phyloP scores from a whole-genome alignment of 2,797 vertebrate genomes.

The Smutsia temminckii region DNA sequence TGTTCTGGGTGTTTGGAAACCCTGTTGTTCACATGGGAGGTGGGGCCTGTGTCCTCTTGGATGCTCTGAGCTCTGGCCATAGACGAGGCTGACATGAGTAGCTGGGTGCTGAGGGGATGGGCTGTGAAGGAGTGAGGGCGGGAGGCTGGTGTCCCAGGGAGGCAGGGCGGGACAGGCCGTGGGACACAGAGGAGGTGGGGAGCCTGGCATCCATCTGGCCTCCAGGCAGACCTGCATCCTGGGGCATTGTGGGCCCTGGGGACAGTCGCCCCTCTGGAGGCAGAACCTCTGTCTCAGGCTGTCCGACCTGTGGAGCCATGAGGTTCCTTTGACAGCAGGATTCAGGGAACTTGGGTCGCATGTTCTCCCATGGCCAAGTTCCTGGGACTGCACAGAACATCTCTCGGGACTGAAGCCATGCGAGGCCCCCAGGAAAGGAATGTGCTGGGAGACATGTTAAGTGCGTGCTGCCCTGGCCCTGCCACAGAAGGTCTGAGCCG shows the following conservation, averaged over 20 bases:
- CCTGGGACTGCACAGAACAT: background rate
- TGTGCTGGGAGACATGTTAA: background rate
- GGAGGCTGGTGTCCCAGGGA: background rate
- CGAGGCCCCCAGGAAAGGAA: rapidly evolving
- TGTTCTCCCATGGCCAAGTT: background rate
- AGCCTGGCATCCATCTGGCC: background rate
- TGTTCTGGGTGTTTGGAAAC: background rate
- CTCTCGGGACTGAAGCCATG: background rate
- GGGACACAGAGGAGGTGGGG: background rate
- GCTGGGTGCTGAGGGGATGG: background rate
- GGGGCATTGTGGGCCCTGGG: background rate
- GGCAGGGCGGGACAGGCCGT: no score
- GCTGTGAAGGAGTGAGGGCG: background rate
- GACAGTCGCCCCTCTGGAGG: background rate
- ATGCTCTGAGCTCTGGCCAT: background rate
- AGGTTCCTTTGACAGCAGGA: background rate
- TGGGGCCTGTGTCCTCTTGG: background rate
- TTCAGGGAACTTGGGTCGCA: background rate
- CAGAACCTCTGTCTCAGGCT: background rate
- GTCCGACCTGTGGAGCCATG: background rate
- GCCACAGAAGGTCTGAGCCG: rapidly evolving
- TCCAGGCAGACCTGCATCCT: background rate
- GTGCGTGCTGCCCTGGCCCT: rapidly evolving
- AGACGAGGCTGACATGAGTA: background rate
- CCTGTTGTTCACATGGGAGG: background rate